Percentiles rank a stretch among this genome's conserved stretches.
Evolutionary conservation across 92 coral and sea anemone species (phyloP).

Genomic region (Porites evermanni): DNA sequence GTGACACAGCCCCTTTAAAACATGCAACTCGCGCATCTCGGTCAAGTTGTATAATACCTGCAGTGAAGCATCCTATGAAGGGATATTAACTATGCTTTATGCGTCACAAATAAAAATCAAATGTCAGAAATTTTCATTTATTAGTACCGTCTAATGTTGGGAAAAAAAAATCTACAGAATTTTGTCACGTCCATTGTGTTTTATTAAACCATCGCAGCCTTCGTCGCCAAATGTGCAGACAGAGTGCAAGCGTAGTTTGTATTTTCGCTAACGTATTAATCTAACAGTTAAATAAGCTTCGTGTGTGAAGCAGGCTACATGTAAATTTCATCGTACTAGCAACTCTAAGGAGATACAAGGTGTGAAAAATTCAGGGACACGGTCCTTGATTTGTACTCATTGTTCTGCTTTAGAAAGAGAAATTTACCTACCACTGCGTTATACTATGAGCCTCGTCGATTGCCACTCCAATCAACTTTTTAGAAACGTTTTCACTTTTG

Average conservation of each 20-base stretch:
- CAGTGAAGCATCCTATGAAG: too few relatives aligned
- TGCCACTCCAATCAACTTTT: slow-evolving; percentile 38
- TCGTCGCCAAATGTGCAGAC: slow-evolving; percentile 3
- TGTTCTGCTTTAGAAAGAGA: not conserved
- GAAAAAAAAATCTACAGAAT: not conserved
- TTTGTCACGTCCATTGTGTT: not conserved
- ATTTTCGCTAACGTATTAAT: slow-evolving; percentile 7
- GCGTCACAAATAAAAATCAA: too few relatives aligned
- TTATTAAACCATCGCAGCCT: not conserved
- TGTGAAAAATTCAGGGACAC: slow-evolving; percentile 7
- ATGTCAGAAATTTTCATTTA: too few relatives aligned
- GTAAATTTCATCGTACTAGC: slow-evolving; percentile 5
- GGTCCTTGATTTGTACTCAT: not conserved
- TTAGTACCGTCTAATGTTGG: too few relatives aligned
- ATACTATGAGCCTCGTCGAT: slow-evolving; percentile 23
- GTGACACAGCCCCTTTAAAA: too few relatives aligned
- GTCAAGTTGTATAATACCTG: too few relatives aligned
- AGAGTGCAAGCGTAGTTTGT: slow-evolving; percentile 1
- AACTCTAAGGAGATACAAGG: slow-evolving; percentile 3
- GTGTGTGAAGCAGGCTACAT: slow-evolving; percentile 3
- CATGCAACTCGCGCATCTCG: too few relatives aligned
- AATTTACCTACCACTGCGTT: slow-evolving; percentile 2
- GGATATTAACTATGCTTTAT: too few relatives aligned
- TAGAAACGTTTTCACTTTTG: slow-evolving; percentile 24
- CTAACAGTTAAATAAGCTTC: slow-evolving; percentile 12